A percentile compares a stretch with the other conserved stretches of the same genome.
Evolutionary conservation across 2,888 invertebrate species (phyloP).

Genomic region (Drosophila planitibia): DNA sequence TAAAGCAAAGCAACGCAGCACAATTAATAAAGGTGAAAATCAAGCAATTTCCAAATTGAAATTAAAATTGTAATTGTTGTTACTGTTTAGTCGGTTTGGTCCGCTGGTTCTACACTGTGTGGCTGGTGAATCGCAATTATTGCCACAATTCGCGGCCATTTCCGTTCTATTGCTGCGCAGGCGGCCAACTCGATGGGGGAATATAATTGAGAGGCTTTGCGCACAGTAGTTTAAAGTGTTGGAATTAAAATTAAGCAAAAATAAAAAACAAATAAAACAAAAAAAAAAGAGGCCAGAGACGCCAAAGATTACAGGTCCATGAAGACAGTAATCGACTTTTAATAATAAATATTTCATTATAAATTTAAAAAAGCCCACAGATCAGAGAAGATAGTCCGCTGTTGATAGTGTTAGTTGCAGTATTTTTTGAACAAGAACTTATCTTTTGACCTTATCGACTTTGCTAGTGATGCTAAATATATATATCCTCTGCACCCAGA

Average conservation of each 20-base stretch:
- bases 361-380: neutral
- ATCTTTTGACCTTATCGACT: too few species aligned
- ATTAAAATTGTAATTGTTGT: slow-evolving; percentile 35
- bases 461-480: neutral
- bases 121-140: slow-evolving; percentile 44
- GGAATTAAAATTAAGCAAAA: neutral
- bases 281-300: too few species aligned
- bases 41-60: slow-evolving; percentile 34
- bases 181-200: neutral
- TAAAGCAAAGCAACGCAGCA: slow-evolving; percentile 38
- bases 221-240: slow-evolving; percentile 32
- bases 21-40: slow-evolving; percentile 54
- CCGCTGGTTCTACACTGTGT: slow-evolving; percentile 23
- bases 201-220: slow-evolving; percentile 22
- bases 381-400: neutral
- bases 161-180: slow-evolving; percentile 58
- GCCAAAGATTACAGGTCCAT: neutral
- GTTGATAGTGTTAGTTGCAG: too few species aligned
- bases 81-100: slow-evolving; percentile 15
- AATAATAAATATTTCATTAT: neutral
- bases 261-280: neutral
- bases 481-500: neutral
- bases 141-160: slow-evolving; percentile 72
- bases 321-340: neutral
- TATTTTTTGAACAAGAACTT: too few species aligned